Evolutionary conservation across 1,140 invertebrate species (phyloP), one percentile per base, ranked within the genome.

Genomic region (Euwallacea fornicatus): DNA sequence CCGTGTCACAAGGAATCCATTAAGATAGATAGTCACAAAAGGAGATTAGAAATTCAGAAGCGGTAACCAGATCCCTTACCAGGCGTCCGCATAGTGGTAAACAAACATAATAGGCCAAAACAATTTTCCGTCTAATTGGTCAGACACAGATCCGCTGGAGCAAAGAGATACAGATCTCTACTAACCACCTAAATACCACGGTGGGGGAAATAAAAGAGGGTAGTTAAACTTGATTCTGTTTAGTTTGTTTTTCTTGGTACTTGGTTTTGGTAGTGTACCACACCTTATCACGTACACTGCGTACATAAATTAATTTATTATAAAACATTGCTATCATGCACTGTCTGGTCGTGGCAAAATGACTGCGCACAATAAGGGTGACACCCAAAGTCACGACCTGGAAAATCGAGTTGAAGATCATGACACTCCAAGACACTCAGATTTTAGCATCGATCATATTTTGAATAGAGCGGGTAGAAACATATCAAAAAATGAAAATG

Each of bases 401-500:
- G 10, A 6, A 7, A 68, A 21, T 33, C 10, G 15, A 33, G 47
- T 59, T 63, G 7, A 16, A n/a, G 61, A 53, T 16, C 16, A 2
- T 41, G 42, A 67, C 41, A 61, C 11, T 8, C 55, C 43, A 10
- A 70, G 69, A 54, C 66, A 46, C 13, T 75, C 71, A 62, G 83
- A 85, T 80, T 86, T 86, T 74, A 85, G 83, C 76, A 86, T 86
- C 16, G 83, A 85, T 62, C 81, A 84, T 71, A 85, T 86, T 69
- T 78, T 86, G 74, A 82, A 83, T 75, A 78, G 71, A 41, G 80
- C 77, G 16, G 77, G 76, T 10, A 67, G 59, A 16, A 64, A 53
- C 7, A 33, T 33, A 1, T 33, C 21, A 33, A 33, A 33, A 33
- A 73, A 76, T 46, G 53, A 61, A 55, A 73, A 53, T 56, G 50